Percentiles rank a stretch among this genome's conserved stretches.
Evolutionary conservation across 2,797 vertebrate genomes (phyloP).

Genomic region (Lacerta bilineata): DNA sequence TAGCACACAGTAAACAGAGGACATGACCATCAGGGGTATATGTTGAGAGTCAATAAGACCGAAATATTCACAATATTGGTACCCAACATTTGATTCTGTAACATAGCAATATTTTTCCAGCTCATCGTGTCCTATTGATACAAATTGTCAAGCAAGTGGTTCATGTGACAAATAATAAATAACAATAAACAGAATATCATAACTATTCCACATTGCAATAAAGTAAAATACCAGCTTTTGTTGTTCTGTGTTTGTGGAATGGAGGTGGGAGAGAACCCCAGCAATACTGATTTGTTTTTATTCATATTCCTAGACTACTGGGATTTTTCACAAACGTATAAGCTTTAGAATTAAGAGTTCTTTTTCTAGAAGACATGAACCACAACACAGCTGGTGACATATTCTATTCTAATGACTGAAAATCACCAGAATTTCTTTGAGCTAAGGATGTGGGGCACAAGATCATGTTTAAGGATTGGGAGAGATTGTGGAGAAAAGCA

Average conservation of each 20-base stretch:
- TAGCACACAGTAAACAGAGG: not conserved
- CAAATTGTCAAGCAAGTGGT: not conserved
- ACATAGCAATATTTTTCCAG: not conserved
- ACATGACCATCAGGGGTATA: not conserved
- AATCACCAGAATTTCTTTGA: conserved; percentile 82
- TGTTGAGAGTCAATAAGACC: not conserved
- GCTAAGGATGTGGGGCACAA: no score
- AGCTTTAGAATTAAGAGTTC: not conserved
- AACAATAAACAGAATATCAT: not conserved
- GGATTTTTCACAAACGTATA: not conserved
- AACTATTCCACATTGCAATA: not conserved
- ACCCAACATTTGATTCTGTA: not conserved
- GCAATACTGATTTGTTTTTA: not conserved
- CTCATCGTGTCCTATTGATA: not conserved
- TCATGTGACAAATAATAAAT: not conserved
- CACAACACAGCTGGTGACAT: not conserved
- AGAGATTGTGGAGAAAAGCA: no score
- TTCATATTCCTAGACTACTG: not conserved
- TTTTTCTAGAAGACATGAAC: not conserved
- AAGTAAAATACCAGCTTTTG: not conserved
- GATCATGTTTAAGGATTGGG: no score
- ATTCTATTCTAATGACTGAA: conserved; percentile 11
- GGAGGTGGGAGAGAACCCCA: not conserved
- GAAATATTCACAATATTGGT: not conserved
- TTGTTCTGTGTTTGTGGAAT: not conserved